Percentiles rank a stretch among this genome's conserved stretches.
These are phyloP conservation scores for Stratiomys singularior DNA, from an alignment of 2,888 invertebrate species.

Conservation along the genomic window DNA sequence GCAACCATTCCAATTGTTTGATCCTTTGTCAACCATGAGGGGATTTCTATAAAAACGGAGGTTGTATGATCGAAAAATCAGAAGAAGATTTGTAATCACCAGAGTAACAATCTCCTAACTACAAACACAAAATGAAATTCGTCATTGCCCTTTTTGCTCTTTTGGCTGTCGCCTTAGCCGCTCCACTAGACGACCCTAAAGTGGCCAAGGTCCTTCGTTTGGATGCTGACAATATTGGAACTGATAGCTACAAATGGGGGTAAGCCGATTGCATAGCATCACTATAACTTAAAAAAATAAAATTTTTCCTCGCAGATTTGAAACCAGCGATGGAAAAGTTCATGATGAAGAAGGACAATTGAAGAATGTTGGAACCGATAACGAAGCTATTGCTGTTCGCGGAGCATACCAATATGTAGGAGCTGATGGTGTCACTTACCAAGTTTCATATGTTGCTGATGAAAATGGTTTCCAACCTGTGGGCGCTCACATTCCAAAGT, in stretches of 20 bases:
- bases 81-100: conserved; percentile 23
- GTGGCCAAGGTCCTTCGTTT: conserved; percentile 72
- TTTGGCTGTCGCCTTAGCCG: conserved; percentile 58
- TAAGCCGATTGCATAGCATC: conserved; percentile 59
- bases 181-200: conserved; percentile 60
- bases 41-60: conserved; percentile 25
- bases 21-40: conserved; percentile 1
- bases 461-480: conserved; percentile 60
- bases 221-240: conserved; percentile 70
- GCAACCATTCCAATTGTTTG: not conserved
- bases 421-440: conserved; percentile 68
- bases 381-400: conserved; percentile 64
- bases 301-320: conserved; percentile 66
- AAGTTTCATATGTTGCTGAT: conserved; percentile 63
- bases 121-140: conserved; percentile 59
- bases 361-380: conserved; percentile 66
- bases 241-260: conserved; percentile 68
- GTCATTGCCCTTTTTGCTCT: conserved; percentile 59
- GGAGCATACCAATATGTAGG: conserved; percentile 68
- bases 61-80: not conserved
- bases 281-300: too few relatives aligned
- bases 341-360: conserved; percentile 67
- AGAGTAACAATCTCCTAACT: conserved; percentile 25
- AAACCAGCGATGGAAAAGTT: conserved; percentile 69
- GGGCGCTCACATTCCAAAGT: conserved; percentile 63